Evolutionary conservation across 2,113 vertebrate genomes (phyloP).

Genomic region (Elephantulus edwardii): DNA sequence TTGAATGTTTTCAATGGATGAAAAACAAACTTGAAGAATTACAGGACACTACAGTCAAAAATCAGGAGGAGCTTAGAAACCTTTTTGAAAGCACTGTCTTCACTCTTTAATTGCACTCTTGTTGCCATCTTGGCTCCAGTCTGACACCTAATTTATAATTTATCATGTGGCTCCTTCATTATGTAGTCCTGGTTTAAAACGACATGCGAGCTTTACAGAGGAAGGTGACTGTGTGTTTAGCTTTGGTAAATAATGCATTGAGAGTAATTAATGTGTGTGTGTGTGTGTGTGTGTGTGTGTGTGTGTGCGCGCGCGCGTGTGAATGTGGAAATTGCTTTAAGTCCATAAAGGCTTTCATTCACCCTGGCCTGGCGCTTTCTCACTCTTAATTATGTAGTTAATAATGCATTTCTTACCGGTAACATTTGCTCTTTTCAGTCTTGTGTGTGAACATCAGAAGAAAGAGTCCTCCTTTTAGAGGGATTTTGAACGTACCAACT

Average conservation of each 20-base stretch:
- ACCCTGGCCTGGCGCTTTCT: constrained; percentile 2
- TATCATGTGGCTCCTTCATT: constrained; percentile 68
- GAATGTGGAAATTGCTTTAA: constrained; percentile 23
- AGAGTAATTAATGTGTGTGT: constrained; percentile 60
- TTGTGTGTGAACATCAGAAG: constrained; percentile 30
- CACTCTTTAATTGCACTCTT: constrained; percentile 45
- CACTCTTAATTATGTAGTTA: constrained; percentile 65
- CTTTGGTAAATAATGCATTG: constrained; percentile 63
- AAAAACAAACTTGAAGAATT: too few species aligned
- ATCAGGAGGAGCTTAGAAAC: too few species aligned
- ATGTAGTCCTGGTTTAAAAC: constrained; percentile 66
- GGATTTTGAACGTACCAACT: neutral
- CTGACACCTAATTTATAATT: constrained; percentile 71
- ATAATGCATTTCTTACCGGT: constrained; percentile 63
- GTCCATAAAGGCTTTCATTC: constrained; percentile 63
- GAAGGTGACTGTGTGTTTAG: constrained; percentile 63
- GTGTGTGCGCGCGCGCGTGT: constrained; percentile 11
- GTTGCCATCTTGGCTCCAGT: constrained; percentile 43
- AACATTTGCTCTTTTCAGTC: constrained; percentile 25
- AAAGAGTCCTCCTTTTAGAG: constrained; percentile 36
- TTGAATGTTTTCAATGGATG: too few species aligned
- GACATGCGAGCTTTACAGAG: constrained; percentile 55
- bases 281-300: constrained; percentile 42
- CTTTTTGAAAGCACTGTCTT: neutral
- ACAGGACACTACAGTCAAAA: too few species aligned